Evolutionary conservation across 2,113 vertebrate species (phyloP).

Genomic region (Enhydra lutris): DNA sequence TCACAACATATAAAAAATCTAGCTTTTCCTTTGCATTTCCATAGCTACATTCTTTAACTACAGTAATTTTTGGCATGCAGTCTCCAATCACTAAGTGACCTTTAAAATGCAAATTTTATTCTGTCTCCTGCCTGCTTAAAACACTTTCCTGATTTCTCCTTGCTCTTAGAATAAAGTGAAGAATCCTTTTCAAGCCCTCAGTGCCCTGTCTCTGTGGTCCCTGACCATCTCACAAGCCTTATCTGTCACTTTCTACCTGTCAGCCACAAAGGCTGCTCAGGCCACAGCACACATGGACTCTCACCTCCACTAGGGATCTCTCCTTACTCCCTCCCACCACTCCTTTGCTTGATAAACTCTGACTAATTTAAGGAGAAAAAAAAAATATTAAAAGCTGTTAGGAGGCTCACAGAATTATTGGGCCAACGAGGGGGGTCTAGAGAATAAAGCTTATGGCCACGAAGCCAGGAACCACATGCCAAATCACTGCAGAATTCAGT

Average conservation of each 20-base stretch:
- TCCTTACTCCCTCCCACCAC: background rate
- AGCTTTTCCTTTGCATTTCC: background rate
- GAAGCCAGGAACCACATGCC: background rate
- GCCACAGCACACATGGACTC: no score
- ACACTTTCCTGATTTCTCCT: background rate
- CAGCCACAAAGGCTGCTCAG: background rate
- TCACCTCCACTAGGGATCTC: background rate
- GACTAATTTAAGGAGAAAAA: background rate
- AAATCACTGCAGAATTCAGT: background rate
- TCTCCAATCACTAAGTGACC: conserved; percentile 41
- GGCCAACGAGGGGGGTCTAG: background rate
- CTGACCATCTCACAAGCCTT: background rate
- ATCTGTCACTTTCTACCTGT: background rate
- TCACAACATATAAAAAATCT: background rate
- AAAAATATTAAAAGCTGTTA: background rate
- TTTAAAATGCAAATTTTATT: conserved; percentile 63
- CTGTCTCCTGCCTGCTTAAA: background rate
- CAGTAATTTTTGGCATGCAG: background rate
- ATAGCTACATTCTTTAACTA: background rate
- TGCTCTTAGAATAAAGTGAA: background rate
- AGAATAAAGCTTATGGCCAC: background rate
- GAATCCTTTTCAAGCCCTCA: background rate
- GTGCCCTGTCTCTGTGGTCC: no score
- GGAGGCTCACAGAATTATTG: background rate
- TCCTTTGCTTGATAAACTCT: background rate